A percentile compares a stretch with the other conserved stretches of the same genome.
Evolutionary conservation across 2,888 invertebrate species (phyloP).

Genomic region (Cartodere bifasciata): DNA sequence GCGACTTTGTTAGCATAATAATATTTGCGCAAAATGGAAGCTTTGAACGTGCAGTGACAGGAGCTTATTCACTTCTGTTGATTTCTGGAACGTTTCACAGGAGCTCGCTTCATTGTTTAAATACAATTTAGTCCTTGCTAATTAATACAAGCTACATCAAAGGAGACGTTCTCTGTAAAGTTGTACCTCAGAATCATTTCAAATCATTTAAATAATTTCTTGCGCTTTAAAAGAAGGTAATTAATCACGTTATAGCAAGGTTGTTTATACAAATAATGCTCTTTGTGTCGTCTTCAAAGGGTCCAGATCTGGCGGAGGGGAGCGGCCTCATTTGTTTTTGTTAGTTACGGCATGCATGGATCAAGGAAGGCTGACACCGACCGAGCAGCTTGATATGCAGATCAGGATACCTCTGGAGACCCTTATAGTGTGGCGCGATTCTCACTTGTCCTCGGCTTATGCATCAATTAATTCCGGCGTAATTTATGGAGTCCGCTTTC

Average conservation of each 20-base stretch:
- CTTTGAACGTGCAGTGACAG: no score
- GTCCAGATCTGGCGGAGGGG: neutral
- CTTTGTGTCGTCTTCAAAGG: neutral
- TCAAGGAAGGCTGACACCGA: neutral
- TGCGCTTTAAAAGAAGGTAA: no score
- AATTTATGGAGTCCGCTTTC: neutral
- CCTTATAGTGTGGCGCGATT: neutral
- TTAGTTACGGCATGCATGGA: neutral
- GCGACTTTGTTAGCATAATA: no score
- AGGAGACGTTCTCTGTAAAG: no score
- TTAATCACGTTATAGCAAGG: neutral
- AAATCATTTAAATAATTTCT: no score
- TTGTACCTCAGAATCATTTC: no score
- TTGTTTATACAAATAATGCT: neutral
- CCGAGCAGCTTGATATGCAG: neutral
- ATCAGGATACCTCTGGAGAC: neutral
- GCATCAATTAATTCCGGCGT: neutral
- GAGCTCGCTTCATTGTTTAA: no score
- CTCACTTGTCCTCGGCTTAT: slow-evolving; percentile 1
- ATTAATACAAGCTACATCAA: no score
- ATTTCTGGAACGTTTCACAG: no score
- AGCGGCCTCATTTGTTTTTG: neutral
- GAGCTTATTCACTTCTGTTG: no score
- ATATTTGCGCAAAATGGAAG: no score
- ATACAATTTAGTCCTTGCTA: no score